Evolutionary conservation across 2,797 vertebrate species (phyloP).

Genomic region (Cyclopterus lumpus): DNA sequence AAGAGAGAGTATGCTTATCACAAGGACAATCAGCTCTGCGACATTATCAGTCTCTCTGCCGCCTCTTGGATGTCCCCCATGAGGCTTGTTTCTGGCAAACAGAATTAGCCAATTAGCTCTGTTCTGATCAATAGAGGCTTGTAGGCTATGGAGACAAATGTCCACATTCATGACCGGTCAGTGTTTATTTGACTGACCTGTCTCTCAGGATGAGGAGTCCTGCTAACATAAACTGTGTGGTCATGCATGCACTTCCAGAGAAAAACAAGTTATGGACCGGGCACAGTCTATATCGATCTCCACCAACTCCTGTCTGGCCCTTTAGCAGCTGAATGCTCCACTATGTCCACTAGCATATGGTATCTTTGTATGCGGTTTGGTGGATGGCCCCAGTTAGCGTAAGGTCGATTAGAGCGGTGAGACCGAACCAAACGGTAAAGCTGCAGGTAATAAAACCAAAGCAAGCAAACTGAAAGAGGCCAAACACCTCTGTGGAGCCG

Average conservation of each 20-base stretch:
- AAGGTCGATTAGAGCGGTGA: too few relatives aligned
- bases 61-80: slow-evolving; percentile 21
- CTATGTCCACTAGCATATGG: background rate
- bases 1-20: background rate
- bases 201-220: slow-evolving; percentile 40
- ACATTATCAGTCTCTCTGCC: slow-evolving; percentile 21
- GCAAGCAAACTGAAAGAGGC: too few relatives aligned
- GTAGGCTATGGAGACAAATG: slow-evolving; percentile 51
- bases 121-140: slow-evolving; percentile 33
- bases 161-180: slow-evolving; percentile 59
- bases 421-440: too few relatives aligned
- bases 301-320: background rate
- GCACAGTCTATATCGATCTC: background rate
- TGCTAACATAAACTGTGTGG: slow-evolving; percentile 21
- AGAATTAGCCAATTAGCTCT: slow-evolving; percentile 61
- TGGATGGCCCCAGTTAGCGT: background rate
- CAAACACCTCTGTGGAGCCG: too few relatives aligned
- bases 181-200: slow-evolving; percentile 48
- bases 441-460: too few relatives aligned
- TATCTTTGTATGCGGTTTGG: background rate
- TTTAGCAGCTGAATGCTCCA: background rate
- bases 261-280: slow-evolving; percentile 44
- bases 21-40: background rate
- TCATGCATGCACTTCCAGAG: slow-evolving; percentile 8
- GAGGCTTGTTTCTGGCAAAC: slow-evolving; percentile 55